Conservation (phyloP, 2,888 invertebrate genomes). For the Leucophenga montana region DNA sequence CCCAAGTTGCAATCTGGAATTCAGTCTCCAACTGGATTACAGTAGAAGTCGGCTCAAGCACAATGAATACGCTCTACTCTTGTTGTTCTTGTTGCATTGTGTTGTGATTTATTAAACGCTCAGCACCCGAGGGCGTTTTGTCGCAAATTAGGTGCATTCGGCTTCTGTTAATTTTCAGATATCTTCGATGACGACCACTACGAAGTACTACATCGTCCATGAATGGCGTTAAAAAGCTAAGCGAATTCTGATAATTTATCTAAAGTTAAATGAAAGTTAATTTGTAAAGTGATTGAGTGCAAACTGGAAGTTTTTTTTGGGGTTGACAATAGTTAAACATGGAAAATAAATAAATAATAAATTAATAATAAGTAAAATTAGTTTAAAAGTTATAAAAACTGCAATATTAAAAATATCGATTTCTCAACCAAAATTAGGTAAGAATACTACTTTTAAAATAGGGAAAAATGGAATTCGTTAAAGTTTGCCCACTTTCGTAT, state of each 20-base stretch:
- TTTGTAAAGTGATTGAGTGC: not conserved
- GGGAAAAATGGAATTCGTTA: no score
- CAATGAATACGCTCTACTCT: conserved; percentile 5
- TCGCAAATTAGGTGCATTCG: conserved; percentile 67
- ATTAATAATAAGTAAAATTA: no score
- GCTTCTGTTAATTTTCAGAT: conserved; percentile 60
- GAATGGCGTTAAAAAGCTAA: conserved; percentile 60
- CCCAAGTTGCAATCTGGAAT: not conserved
- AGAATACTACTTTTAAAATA: no score
- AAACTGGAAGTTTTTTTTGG: no score
- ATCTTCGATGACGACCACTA: conserved; percentile 27
- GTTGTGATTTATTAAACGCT: conserved; percentile 64
- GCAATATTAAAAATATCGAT: no score
- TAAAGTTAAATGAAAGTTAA: conserved; percentile 66
- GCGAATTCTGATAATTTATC: conserved; percentile 67
- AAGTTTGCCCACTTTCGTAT: no score
- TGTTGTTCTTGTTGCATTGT: conserved; percentile 40
- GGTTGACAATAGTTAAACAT: no score
- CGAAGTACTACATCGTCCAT: no score
- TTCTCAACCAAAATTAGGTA: no score
- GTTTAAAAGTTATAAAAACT: no score
- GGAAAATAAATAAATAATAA: no score
- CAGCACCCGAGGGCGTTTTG: conserved; percentile 66
- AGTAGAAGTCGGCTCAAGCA: not conserved
- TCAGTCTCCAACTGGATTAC: not conserved